These are phyloP conservation scores for Ianthella basta DNA, from an alignment of 37 sponge, comb jelly and placozoan genomes.

Conservation along the genomic window DNA sequence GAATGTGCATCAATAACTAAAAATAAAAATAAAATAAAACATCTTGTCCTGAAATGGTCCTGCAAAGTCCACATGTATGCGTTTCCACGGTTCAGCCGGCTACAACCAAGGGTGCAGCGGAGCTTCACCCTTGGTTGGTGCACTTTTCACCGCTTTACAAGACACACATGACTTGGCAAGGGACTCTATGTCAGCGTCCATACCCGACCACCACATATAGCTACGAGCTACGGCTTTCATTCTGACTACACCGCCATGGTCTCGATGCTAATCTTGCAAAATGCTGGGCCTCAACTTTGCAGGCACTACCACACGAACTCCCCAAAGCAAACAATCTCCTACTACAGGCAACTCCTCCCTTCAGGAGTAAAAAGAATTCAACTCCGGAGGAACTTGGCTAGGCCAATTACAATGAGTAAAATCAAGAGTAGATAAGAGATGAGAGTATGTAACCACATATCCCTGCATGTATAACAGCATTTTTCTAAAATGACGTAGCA, in stretches of 20 bases:
- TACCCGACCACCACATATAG: slow-evolving; percentile 22
- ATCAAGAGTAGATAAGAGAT: too few species aligned
- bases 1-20: background rate
- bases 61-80: slow-evolving; percentile 27
- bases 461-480: too few species aligned
- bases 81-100: slow-evolving; percentile 14
- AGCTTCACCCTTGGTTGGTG: too few species aligned
- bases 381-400: too few species aligned
- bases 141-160: slow-evolving; percentile 2
- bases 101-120: slow-evolving; percentile 29
- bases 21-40: too few species aligned
- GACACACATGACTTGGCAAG: background rate
- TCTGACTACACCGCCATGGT: background rate
- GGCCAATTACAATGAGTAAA: too few species aligned
- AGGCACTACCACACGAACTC: slow-evolving; percentile 15
- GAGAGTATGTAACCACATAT: too few species aligned
- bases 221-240: slow-evolving; percentile 16
- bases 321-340: background rate
- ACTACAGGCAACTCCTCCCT: background rate
- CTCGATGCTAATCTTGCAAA: slow-evolving; percentile 3
- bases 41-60: slow-evolving; percentile 5
- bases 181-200: slow-evolving; percentile 18
- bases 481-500: too few species aligned
- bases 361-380: background rate
- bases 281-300: background rate